These are phyloP conservation scores for Elaphurus davidianus DNA, from an alignment of 2,113 vertebrate genomes.

Conservation along the genomic window DNA sequence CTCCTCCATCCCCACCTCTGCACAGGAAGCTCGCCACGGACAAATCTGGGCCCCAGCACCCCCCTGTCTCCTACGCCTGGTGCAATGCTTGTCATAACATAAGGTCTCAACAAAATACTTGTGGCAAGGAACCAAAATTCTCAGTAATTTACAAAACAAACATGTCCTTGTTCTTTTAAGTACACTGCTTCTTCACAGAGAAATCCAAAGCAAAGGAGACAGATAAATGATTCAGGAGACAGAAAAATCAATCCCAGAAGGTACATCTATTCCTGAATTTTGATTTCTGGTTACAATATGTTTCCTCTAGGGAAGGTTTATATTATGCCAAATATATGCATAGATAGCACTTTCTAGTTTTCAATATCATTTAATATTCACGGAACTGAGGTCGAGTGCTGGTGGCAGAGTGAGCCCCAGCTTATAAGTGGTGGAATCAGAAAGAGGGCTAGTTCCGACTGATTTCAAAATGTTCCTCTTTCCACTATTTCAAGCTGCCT, in stretches of 20 bases:
- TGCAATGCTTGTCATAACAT: not conserved
- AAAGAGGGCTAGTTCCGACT: not conserved
- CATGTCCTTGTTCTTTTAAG: not conserved
- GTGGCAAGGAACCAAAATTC: not conserved
- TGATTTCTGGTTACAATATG: not conserved
- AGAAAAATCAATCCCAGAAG: not conserved
- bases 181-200: not conserved
- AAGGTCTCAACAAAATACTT: not conserved
- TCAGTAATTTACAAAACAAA: not conserved
- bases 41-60: not conserved
- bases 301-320: not conserved
- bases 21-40: not conserved
- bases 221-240: conserved; percentile 13
- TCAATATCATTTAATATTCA: conserved; percentile 7
- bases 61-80: not conserved
- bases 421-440: not conserved
- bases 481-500: not conserved
- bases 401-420: not conserved
- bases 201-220: conserved; percentile 25
- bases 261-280: conserved; percentile 2
- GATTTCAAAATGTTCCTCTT: not conserved
- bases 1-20: too few species aligned
- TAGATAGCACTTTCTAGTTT: not conserved
- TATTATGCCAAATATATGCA: not conserved
- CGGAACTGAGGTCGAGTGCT: not conserved